Conservation (phyloP, 1,140 invertebrate species). For the Drosophila yakuba region DNA sequence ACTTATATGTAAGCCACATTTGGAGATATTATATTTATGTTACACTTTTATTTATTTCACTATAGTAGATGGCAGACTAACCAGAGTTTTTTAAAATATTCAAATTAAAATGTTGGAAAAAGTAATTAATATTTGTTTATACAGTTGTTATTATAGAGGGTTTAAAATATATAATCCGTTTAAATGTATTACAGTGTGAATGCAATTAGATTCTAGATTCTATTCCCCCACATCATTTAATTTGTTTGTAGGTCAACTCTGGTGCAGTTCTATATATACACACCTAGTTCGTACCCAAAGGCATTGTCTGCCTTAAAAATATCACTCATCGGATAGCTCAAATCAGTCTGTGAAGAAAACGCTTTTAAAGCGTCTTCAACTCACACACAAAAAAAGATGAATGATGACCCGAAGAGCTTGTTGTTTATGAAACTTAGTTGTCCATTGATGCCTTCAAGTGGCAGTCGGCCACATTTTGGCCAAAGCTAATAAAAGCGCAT, state of each 20-base stretch:
- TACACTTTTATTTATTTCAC: too few species aligned
- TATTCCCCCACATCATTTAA: constrained; percentile 3
- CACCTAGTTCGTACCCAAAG: neutral
- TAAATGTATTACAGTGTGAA: neutral
- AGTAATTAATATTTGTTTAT: neutral
- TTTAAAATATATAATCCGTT: neutral
- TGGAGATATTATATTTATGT: too few species aligned
- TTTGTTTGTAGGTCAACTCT: constrained; percentile 61
- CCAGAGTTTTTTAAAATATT: too few species aligned
- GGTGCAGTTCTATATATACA: constrained; percentile 53
- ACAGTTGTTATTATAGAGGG: neutral
- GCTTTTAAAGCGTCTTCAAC: constrained; percentile 46
- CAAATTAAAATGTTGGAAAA: too few species aligned
- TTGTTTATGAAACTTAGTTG: constrained; percentile 63
- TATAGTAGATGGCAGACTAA: too few species aligned
- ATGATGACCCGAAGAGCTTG: constrained; percentile 61
- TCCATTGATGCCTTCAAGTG: constrained; percentile 75
- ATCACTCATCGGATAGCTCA: constrained; percentile 70
- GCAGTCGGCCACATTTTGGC: constrained; percentile 67
- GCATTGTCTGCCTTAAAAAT: constrained; percentile 34
- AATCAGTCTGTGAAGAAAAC: constrained; percentile 52
- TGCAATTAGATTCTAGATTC: constrained; percentile 14
- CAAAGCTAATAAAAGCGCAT: constrained; percentile 81
- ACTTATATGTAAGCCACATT: too few species aligned
- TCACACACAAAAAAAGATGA: constrained; percentile 61